Percentiles rank a stretch among this genome's conserved stretches.
phyloP scores from a whole-genome alignment of 2,797 vertebrate species.

The Centroberyx gerrardi region DNA sequence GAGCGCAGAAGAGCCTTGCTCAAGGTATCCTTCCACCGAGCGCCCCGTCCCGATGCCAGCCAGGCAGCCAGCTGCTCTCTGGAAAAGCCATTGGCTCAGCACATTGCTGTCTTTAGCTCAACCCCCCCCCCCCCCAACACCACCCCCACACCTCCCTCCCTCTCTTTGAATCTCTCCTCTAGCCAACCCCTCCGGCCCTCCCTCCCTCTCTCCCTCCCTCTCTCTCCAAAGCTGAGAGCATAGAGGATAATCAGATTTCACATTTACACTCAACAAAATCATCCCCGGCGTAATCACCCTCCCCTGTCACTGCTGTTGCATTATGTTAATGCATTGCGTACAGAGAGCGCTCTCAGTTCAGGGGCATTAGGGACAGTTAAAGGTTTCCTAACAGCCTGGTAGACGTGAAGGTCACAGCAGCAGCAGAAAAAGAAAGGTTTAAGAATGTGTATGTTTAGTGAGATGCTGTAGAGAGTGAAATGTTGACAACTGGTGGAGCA shows the following conservation, averaged over 20 bases:
- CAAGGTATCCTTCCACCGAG: conserved; percentile 62
- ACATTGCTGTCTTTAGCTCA: conserved; percentile 70
- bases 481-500: conserved; percentile 2
- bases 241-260: conserved; percentile 86
- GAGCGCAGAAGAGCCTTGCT: conserved; percentile 66
- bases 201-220: conserved; percentile 63
- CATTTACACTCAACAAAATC: conserved; percentile 85
- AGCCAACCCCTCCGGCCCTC: conserved; percentile 22
- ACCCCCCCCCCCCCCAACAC: conserved; percentile 67
- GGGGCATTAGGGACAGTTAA: conserved; percentile 68
- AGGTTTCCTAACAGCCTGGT: conserved; percentile 57
- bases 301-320: conserved; percentile 69
- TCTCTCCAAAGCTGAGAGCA: conserved; percentile 40
- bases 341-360: conserved; percentile 48
- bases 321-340: conserved; percentile 72
- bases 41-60: conserved; percentile 76
- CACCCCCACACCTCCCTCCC: conserved; percentile 52
- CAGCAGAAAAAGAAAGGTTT: conserved; percentile 2
- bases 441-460: not conserved
- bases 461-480: not conserved
- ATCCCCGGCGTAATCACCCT: conserved; percentile 77
- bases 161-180: conserved; percentile 26
- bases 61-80: conserved; percentile 79
- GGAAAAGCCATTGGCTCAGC: conserved; percentile 84
- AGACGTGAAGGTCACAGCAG: conserved; percentile 26